Conservation (phyloP, 2,797 vertebrate genomes). For the Ambastaia sidthimunki region DNA sequence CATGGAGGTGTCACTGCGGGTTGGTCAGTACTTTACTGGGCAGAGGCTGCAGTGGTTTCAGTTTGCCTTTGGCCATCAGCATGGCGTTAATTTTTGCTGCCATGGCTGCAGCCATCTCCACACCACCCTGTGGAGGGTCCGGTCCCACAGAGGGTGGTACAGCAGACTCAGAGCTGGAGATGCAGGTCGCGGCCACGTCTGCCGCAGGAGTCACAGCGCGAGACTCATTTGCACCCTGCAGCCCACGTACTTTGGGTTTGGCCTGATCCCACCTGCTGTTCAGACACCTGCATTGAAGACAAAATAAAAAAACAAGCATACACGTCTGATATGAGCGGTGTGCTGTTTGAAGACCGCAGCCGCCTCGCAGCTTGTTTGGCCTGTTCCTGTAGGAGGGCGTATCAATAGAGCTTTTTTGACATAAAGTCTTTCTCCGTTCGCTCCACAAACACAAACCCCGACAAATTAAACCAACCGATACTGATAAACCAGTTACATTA, state of each 20-base stretch:
- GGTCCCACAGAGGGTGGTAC: neutral
- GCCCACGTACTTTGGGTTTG: constrained; percentile 65
- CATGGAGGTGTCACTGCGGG: too few species aligned
- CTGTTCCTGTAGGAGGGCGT: too few species aligned
- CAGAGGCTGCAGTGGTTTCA: constrained; percentile 79
- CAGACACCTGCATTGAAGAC: constrained; percentile 70
- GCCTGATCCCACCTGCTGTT: constrained; percentile 80
- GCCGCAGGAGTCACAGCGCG: constrained; percentile 37
- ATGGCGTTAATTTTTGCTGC: constrained; percentile 85
- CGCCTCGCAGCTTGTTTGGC: too few species aligned
- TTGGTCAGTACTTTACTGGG: constrained; percentile 73
- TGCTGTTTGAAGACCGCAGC: too few species aligned
- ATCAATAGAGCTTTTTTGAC: too few species aligned
- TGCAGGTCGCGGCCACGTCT: constrained; percentile 25
- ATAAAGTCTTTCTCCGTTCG: constrained; percentile 70
- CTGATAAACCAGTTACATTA: too few species aligned
- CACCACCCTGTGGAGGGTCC: constrained; percentile 69
- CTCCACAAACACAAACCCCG: neutral
- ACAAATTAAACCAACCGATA: too few species aligned
- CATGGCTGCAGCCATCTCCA: constrained; percentile 82
- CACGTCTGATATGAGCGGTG: too few species aligned
- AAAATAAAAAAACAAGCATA: too few species aligned
- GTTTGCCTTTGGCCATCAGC: constrained; percentile 85
- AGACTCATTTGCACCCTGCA: constrained; percentile 64
- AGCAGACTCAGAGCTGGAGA: neutral